Percentiles rank a stretch among this genome's conserved stretches.
These are phyloP conservation scores for Oscheius onirici DNA, from an alignment of 2,888 invertebrate genomes.

Conservation along the genomic window DNA sequence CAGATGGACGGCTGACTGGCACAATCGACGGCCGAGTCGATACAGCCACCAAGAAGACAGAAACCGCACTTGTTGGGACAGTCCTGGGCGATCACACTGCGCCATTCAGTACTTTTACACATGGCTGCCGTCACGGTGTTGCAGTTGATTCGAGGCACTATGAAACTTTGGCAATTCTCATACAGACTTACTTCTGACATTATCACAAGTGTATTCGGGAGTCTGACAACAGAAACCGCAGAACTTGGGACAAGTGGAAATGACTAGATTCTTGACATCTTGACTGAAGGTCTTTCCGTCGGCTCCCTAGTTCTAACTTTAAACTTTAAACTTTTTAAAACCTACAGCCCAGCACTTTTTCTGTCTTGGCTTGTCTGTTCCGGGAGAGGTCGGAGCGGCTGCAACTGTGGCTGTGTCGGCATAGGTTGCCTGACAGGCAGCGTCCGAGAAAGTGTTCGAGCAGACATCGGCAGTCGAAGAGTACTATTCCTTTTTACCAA, in stretches of 20 bases:
- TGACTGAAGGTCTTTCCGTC: background rate
- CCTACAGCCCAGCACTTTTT: background rate
- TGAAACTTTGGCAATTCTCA: background rate
- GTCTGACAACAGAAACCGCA: conserved; percentile 3
- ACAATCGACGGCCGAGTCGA: conserved; percentile 24
- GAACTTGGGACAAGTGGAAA: background rate
- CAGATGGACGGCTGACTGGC: conserved; percentile 21
- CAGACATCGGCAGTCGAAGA: conserved; percentile 7
- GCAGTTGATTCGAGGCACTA: conserved; percentile 24
- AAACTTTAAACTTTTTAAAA: background rate
- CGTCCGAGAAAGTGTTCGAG: background rate
- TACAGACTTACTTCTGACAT: background rate
- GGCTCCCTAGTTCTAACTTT: background rate
- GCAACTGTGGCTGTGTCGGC: background rate
- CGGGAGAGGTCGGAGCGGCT: background rate
- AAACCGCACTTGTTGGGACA: conserved; percentile 22
- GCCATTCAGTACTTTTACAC: conserved; percentile 19
- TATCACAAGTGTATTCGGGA: background rate
- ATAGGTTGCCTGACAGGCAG: background rate
- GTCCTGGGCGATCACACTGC: conserved; percentile 7
- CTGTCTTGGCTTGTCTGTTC: background rate
- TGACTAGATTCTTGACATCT: background rate
- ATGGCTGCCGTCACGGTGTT: background rate
- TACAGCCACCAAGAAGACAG: conserved; percentile 23
- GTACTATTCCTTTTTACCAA: background rate